Conservation (phyloP, 2,888 invertebrate genomes). For the Platypus cylindrus region DNA sequence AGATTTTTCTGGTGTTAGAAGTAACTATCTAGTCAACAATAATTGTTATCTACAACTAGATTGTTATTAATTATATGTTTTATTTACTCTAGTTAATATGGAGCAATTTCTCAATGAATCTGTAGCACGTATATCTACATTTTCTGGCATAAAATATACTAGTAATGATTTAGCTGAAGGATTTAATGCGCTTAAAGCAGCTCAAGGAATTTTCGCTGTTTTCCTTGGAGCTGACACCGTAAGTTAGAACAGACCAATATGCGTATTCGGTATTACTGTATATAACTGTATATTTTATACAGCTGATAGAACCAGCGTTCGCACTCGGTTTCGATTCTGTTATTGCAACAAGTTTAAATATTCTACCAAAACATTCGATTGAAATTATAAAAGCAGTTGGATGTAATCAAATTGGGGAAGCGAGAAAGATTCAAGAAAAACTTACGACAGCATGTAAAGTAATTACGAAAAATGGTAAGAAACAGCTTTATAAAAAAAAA, state of each 20-base stretch:
- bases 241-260: conserved; percentile 17
- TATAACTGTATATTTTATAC: not conserved
- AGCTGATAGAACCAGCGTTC: conserved; percentile 49
- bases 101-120: conserved; percentile 52
- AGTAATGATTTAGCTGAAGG: conserved; percentile 59
- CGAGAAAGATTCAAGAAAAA: conserved; percentile 40
- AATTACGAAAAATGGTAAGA: conserved; percentile 41
- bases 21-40: conserved; percentile 40
- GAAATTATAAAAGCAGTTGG: conserved; percentile 42
- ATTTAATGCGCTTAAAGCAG: conserved; percentile 28
- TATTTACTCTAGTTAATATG: conserved; percentile 61
- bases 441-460: conserved; percentile 37
- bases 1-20: conserved; percentile 51
- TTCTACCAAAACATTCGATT: conserved; percentile 46
- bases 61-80: conserved; percentile 35
- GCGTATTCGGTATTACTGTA: not conserved
- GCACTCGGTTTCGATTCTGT: conserved; percentile 58
- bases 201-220: conserved; percentile 19
- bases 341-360: conserved; percentile 57
- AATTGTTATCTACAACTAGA: not conserved
- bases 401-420: conserved; percentile 35
- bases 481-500: too few species aligned
- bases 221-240: conserved; percentile 55
- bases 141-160: conserved; percentile 75
- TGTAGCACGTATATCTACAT: conserved; percentile 51